Percentiles rank a stretch among this genome's conserved stretches.
Evolutionary conservation across 2,113 vertebrate species (phyloP).

Genomic region (Rafetus swinhoei): DNA sequence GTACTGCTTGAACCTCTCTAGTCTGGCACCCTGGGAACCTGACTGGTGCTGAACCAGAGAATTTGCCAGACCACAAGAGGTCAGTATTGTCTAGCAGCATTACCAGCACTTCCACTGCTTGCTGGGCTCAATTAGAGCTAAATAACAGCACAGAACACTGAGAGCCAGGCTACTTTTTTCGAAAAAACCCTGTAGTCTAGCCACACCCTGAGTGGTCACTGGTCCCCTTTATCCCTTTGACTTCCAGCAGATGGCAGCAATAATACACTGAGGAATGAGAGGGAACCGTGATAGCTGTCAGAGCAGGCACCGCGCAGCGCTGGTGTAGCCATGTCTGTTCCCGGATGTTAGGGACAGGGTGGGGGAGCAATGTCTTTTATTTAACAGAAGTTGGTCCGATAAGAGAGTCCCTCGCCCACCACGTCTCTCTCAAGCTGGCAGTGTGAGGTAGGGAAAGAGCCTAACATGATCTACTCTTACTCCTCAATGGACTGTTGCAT

Average conservation of each 20-base stretch:
- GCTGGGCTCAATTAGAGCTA: too few relatives aligned
- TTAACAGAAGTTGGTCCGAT: too few relatives aligned
- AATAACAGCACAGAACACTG: too few relatives aligned
- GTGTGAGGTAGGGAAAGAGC: not conserved
- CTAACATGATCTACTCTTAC: not conserved
- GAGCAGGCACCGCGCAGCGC: not conserved
- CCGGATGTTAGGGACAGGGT: not conserved
- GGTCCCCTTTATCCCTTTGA: not conserved
- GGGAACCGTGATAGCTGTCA: not conserved
- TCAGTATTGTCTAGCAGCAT: too few relatives aligned
- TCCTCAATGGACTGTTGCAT: not conserved
- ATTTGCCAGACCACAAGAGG: too few relatives aligned
- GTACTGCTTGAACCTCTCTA: too few relatives aligned
- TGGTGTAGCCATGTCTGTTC: not conserved
- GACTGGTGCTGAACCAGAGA: too few relatives aligned
- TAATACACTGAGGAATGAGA: not conserved
- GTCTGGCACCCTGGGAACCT: too few relatives aligned
- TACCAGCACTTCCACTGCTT: too few relatives aligned
- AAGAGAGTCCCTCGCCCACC: not conserved
- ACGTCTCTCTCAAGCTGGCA: not conserved
- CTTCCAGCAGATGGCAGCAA: constrained; percentile 78
- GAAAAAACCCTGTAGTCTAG: too few relatives aligned
- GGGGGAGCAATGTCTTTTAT: not conserved
- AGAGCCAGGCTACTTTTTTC: too few relatives aligned
- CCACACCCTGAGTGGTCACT: not conserved